Base-by-base conservation (phyloP, 2,797 vertebrate genomes). In the Aphelocoma californica region DNA sequence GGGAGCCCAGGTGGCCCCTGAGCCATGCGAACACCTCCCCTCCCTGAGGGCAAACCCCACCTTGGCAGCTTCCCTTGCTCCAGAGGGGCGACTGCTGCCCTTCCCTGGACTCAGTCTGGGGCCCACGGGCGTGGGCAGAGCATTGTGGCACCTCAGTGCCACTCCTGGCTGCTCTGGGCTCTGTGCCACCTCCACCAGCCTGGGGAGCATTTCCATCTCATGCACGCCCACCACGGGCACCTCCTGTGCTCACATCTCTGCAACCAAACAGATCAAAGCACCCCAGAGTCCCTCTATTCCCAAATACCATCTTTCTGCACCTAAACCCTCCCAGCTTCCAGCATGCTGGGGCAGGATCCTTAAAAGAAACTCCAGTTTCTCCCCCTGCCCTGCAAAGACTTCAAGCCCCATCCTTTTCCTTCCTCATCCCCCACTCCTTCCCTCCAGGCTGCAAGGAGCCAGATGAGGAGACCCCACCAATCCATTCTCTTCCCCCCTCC, bases 341-440 rank as follows among this genome's bases (percentile, higher is more conserved):
- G 25, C 4, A 18, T 0, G 0, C 4, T 10, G 6, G 4, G 19
- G 14, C 25, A 81, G 14, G 15, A 8, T 54, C 8, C 21, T 10
- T 6, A 38, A 11, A 45, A 81, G 45, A 34, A 61, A 36, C 5
- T 60, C 36, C 7, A 11, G 4, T 6, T 67, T 42, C 20, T 78
- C 14, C 67, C 14, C 38, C 29, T 44, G 8, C 4, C 15, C 32
- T 69, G 18, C 5, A n/a, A 77, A 78, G 14, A 24, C 3, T 42
- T 61, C 14, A 56, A 94, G 9, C 19, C 31, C 16, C 14, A 44
- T 24, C 10, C 32, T 42, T 42, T 72, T 11, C 13, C 64, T 18
- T 50, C 31, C 26, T 87, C 38, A 36, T 5, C 9, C 16, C 11
- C 6, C 1, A 3, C 19, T 67, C 32, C 42, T 60, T 61, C 20